A percentile compares a stretch with the other conserved stretches of the same genome.
These are phyloP conservation scores for Clusia tigrina DNA, from an alignment of 2,888 invertebrate genomes.

Conservation along the genomic window DNA sequence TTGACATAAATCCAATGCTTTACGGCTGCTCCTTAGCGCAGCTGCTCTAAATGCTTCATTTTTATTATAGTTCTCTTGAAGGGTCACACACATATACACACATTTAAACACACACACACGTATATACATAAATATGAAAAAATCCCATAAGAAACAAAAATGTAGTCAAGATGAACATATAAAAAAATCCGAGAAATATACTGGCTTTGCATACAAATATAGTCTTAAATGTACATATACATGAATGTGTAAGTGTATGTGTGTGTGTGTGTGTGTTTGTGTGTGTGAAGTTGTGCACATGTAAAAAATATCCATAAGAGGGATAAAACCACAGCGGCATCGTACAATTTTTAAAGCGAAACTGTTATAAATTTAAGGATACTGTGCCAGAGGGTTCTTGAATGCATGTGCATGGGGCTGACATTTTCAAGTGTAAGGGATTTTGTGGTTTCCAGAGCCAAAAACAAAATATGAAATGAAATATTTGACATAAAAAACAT, in stretches of 20 bases:
- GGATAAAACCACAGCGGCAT: background rate
- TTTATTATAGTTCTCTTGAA: background rate
- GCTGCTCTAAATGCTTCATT: constrained; percentile 16
- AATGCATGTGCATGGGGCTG: too few species aligned
- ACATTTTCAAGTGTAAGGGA: background rate
- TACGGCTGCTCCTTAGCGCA: background rate
- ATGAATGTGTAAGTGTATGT: background rate
- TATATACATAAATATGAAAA: background rate
- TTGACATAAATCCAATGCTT: constrained; percentile 16
- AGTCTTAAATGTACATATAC: too few species aligned
- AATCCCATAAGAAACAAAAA: background rate
- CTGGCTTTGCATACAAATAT: too few species aligned
- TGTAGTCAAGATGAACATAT: too few species aligned
- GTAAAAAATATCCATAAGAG: background rate
- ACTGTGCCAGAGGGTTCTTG: background rate
- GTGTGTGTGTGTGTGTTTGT: background rate
- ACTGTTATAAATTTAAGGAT: constrained; percentile 2
- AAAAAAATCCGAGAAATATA: too few species aligned
- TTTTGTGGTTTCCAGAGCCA: constrained; percentile 8
- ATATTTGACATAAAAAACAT: too few species aligned
- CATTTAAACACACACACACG: background rate
- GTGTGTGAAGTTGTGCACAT: background rate
- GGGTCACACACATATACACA: background rate
- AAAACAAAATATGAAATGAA: too few species aligned
- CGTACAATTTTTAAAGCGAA: constrained; percentile 11